These are phyloP conservation scores for Onychostruthus taczanowskii DNA, from an alignment of 2,113 vertebrate genomes.

Conservation along the genomic window DNA sequence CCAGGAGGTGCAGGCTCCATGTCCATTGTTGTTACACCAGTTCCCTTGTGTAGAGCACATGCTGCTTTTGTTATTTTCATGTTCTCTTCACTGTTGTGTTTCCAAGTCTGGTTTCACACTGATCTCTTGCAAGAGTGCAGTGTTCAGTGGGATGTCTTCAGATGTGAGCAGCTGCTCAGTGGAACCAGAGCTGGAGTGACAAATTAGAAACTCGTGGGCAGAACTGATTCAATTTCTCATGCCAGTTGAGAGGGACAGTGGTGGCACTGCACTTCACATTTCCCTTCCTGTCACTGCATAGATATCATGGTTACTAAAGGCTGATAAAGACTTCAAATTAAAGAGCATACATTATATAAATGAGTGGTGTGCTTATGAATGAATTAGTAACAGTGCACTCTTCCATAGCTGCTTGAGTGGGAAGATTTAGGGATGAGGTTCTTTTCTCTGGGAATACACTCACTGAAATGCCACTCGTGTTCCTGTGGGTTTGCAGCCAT, in stretches of 20 bases:
- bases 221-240: conserved; percentile 35
- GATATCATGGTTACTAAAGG: background rate
- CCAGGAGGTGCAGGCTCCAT: background rate
- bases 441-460: background rate
- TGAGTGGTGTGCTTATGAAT: background rate
- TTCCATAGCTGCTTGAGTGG: background rate
- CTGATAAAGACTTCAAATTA: background rate
- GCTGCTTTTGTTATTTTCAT: background rate
- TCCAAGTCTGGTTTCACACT: background rate
- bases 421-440: background rate
- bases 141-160: background rate
- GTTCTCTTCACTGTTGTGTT: background rate
- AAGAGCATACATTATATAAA: background rate
- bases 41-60: background rate
- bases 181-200: conserved; percentile 31
- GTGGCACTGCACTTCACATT: background rate
- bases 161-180: conserved; percentile 13
- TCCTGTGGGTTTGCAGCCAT: background rate
- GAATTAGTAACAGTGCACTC: background rate
- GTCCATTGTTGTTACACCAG: background rate
- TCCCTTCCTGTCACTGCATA: background rate
- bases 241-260: background rate
- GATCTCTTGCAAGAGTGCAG: background rate
- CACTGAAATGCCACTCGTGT: background rate
- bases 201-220: conserved; percentile 32